Base-by-base conservation (phyloP, 2,113 vertebrate genomes). In the Mugil cephalus region DNA sequence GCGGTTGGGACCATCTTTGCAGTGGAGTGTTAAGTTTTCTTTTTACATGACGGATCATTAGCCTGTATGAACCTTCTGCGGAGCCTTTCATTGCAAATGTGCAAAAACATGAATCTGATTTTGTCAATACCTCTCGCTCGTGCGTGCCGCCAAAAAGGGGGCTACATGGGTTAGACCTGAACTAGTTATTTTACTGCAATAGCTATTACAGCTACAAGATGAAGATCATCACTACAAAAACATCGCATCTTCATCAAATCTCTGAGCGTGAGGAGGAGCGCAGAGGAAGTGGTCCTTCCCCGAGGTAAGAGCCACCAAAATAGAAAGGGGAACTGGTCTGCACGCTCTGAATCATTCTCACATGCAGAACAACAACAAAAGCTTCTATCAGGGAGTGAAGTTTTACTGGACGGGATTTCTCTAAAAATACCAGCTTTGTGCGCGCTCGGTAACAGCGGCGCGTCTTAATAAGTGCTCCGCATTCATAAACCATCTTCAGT, bases 311-410 rank as follows among this genome's bases (percentile, higher is more conserved):
- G 67, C 21, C 75, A 86, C 79, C 36, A 68, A 90, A 90, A 91
- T 85, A 92, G 77, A 84, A 80, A 80, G 21, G 56, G 79, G 88
- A 92, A 93, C 77, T 88, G 71, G 63, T 81, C 76, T 73, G 74
- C 77, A 85, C 54, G 42, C 70, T 80, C 74, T 75, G 66, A 80
- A 64, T 87, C 35, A 51, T 52, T 30, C 61, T 84, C 30, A 62
- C 69, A 82, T 24, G 77, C 51, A 79, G 34, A 76, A 64, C 56
- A 87, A 75, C 72, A 66, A 35, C 24, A 56, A 19, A n/a, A 7
- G 35, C 54, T 42, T 73, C 54, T 58, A 43, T 56, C 11, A 72
- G 34, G 36, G 38, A 66, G 68, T 56, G 52, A 50, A 61, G 21
- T 43, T 50, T 82, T 14, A 42, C 59, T 70, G 39, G 45, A 30